Evolutionary conservation across 2,113 vertebrate species (phyloP).

Genomic region (Mola mola): DNA sequence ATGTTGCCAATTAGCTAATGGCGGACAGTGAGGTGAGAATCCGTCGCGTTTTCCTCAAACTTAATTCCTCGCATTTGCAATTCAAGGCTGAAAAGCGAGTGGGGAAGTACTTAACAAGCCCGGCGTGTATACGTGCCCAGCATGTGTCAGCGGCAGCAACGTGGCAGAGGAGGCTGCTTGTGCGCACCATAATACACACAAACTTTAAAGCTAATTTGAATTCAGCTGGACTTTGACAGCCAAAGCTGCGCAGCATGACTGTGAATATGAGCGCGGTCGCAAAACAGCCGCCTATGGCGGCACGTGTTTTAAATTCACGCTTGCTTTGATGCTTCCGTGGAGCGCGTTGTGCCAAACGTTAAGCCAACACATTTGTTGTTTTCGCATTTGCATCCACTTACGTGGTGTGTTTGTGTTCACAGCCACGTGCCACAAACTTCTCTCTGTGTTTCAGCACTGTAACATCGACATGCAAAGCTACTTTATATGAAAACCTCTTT

Average conservation of each 20-base stretch:
- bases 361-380: not conserved
- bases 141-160: slow-evolving; percentile 29
- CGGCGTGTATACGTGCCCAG: slow-evolving; percentile 38
- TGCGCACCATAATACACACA: slow-evolving; percentile 1
- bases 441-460: no score
- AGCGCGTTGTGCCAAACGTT: slow-evolving; percentile 30
- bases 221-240: slow-evolving; percentile 28
- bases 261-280: slow-evolving; percentile 24
- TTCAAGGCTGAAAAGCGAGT: slow-evolving; percentile 29
- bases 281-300: no score
- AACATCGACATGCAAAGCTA: no score
- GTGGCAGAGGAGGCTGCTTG: not conserved
- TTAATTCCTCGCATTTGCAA: slow-evolving; percentile 53
- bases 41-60: slow-evolving; percentile 48
- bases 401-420: no score
- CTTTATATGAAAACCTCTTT: not conserved
- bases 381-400: no score
- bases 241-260: not conserved
- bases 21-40: slow-evolving; percentile 39
- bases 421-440: no score
- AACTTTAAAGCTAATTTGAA: slow-evolving; percentile 30
- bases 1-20: slow-evolving; percentile 72
- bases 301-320: slow-evolving; percentile 38
- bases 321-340: slow-evolving; percentile 40
- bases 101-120: slow-evolving; percentile 54